Conservation (phyloP, 2,113 vertebrate species). For the Cochlearius cochlearius region DNA sequence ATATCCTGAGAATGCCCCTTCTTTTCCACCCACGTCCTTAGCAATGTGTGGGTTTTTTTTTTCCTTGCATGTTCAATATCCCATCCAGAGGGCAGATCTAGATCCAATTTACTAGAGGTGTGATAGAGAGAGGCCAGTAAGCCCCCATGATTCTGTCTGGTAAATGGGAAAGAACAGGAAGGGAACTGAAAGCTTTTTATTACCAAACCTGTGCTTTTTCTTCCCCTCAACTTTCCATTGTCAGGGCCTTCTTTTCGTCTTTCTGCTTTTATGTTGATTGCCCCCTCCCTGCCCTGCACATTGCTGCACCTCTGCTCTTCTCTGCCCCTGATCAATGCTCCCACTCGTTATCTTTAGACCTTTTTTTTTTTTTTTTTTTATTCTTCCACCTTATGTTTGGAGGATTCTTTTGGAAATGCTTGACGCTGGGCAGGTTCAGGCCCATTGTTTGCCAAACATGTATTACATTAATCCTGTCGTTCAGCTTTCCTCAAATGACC, state of each 20-base stretch:
- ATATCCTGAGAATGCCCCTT: not conserved
- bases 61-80: not conserved
- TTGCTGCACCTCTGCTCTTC: not conserved
- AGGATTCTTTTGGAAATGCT: not conserved
- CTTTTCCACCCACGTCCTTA: not conserved
- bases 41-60: too few species aligned
- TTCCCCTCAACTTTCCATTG: not conserved
- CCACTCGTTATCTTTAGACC: not conserved
- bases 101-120: not conserved
- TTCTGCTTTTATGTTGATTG: not conserved
- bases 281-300: not conserved
- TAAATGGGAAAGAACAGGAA: not conserved
- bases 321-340: not conserved
- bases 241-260: not conserved
- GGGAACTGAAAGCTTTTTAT: not conserved
- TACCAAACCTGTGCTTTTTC: not conserved
- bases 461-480: not conserved
- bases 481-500: not conserved
- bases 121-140: not conserved
- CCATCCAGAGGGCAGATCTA: not conserved
- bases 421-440: not conserved
- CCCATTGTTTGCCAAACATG: not conserved
- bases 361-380: not conserved
- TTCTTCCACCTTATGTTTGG: not conserved
- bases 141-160: not conserved